phyloP scores from a whole-genome alignment of 2,888 invertebrate genomes.

The Conistra vaccinii region DNA sequence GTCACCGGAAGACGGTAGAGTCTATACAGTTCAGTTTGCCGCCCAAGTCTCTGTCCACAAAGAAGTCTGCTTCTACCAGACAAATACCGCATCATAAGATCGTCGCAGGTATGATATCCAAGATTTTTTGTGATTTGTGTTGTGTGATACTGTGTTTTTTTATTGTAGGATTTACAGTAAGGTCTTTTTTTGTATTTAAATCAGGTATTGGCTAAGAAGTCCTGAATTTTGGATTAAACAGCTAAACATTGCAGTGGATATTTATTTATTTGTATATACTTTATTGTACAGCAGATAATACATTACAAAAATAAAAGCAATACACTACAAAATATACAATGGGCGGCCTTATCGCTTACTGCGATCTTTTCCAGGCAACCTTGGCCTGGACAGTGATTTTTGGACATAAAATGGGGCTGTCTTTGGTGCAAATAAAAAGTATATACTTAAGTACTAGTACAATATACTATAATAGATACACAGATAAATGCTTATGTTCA shows the following conservation, averaged over 20 bases:
- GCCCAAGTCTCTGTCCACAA: slow-evolving; percentile 76
- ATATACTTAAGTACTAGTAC: too few relatives aligned
- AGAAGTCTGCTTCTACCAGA: slow-evolving; percentile 69
- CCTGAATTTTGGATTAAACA: neutral
- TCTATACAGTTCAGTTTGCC: slow-evolving; percentile 78
- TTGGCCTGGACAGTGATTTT: too few relatives aligned
- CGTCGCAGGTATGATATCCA: slow-evolving; percentile 80
- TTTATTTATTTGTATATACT: too few relatives aligned
- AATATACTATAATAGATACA: too few relatives aligned
- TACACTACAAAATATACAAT: too few relatives aligned
- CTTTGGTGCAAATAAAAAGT: too few relatives aligned
- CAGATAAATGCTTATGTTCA: neutral
- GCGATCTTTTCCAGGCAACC: too few relatives aligned
- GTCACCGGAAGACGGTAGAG: slow-evolving; percentile 78
- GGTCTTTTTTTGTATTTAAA: neutral
- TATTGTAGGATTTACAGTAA: neutral
- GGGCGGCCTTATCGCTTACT: too few relatives aligned
- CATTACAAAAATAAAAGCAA: too few relatives aligned
- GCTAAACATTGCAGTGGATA: too few relatives aligned
- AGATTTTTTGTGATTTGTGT: neutral
- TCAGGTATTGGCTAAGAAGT: neutral
- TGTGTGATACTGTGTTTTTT: neutral
- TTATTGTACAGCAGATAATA: too few relatives aligned
- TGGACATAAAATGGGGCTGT: too few relatives aligned
- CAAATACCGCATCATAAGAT: slow-evolving; percentile 84